Evolutionary conservation across 2,888 invertebrate species (phyloP), one percentile per base, ranked within the genome.

Genomic region (Drosophila pseudotalamancana): DNA sequence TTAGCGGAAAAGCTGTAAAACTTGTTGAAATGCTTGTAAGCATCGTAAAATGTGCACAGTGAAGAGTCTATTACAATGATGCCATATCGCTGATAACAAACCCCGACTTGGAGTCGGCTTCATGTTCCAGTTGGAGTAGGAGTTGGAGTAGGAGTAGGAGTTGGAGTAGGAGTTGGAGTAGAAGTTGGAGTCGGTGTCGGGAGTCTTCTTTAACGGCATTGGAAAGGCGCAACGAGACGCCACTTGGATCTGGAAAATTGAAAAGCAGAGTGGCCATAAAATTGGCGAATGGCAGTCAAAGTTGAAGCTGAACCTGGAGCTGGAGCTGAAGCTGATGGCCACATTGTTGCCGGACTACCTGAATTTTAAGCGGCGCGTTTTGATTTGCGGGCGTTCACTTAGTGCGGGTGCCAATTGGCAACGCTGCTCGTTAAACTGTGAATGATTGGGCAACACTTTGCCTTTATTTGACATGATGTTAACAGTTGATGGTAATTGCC

Each of bases 1-100:
- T 82, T 87, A 82, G 86, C 83, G 71, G 87, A 79, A 83, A 87
- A 85, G 88, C 74, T 87, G 79, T 87, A 87, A 88, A 86, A 86
- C 81, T 88, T 79, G 88, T 87, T 81, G 74, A 84, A 88, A 80
- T 85, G 79, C 80, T 76, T 77, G 83, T 85, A 82, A 74, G 87
- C 72, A 61, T 82, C 86, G 71, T 87, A 82, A 87, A 87, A 76
- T 66, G 68, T 73, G 62, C 74, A 69, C 74, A 65, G 75, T 73
- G 88, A 77, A 77, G 77, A 82, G 79, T 82, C 82, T 81, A 87
- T 82, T 79, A 76, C 73, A 53, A 70, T 51, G 88, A 88, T 88
- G 87, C 86, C 88, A 76, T 71, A 68, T 67, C 57, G 59, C 54
- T 76, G 86, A 87, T 85, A 88, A 77, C 56, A 63, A 42, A 43